Evolutionary conservation across 2,888 invertebrate genomes (phyloP), one percentile per base, ranked within the genome.

Genomic region (Emmelina monodactyla): DNA sequence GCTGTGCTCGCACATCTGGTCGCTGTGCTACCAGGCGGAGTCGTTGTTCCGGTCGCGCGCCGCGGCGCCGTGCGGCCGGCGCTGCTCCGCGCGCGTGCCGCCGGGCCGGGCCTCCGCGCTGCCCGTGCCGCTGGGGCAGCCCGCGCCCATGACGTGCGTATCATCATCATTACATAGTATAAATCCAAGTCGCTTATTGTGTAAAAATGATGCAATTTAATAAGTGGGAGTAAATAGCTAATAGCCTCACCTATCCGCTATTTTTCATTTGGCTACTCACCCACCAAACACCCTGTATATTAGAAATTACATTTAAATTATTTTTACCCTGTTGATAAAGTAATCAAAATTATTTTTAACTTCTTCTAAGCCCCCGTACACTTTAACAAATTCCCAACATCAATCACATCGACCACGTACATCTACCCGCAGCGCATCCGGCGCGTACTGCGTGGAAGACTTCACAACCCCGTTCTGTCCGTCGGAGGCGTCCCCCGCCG

Each of bases 1-100:
- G 33, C 70, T 91, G 1, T 91, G 91, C 70, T 90, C 90, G 56
- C 91, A 91, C 66, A 87, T 89, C 48, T 89, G 90, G 87, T 83
- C 87, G 3, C 84, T 91, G 44, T 91, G 91, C 62, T 91, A 87
- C 66, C 85, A 90, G 80, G 89, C 91, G 0, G 88, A 90, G 65
- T 89, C 88, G 49, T 63, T 91, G 50, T 85, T 87, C 62, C 71
- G 80, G 0, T 51, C 65, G 15, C 65, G 85, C 2, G 58, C 81
- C 4, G 91, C 89, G 1, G 85, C 86, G 42, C 89, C 90, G 3
- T 91, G 91, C 63, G 84, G 88, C 0, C 79, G 89, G 38, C 72
- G 89, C 14, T 91, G 91, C 62, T 86, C 89, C 1, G 82, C 86
- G 37, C 85, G 88, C 1, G 86, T 62, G 40, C 62, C 72, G 40